A percentile compares a stretch with the other conserved stretches of the same genome.
Evolutionary conservation across 2,888 invertebrate species (phyloP).

Genomic region (Epirrita christyi): DNA sequence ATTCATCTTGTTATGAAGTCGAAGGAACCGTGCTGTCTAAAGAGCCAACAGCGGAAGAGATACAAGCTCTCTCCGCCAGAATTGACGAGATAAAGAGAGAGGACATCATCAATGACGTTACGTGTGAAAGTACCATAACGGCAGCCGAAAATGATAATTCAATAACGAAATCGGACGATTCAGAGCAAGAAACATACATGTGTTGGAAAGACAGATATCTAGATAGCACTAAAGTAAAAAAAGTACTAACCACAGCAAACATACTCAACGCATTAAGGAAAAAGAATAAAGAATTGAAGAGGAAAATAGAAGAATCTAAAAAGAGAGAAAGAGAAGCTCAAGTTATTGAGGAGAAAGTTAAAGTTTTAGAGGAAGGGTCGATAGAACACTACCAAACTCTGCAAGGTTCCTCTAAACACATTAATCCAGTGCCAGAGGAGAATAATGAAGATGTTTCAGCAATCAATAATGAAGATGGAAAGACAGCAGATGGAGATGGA

Average conservation of each 20-base stretch:
- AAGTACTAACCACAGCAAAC: slow-evolving; percentile 81
- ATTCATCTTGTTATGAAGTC: slow-evolving; percentile 68
- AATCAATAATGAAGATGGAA: slow-evolving; percentile 2
- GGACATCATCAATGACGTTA: slow-evolving; percentile 56
- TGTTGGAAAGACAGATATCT: slow-evolving; percentile 87
- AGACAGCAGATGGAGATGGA: neutral
- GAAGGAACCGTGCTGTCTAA: slow-evolving; percentile 70
- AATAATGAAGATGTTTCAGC: slow-evolving; percentile 28
- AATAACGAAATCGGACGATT: slow-evolving; percentile 11
- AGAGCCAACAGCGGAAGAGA: slow-evolving; percentile 75
- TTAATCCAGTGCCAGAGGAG: slow-evolving; percentile 58
- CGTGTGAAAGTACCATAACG: slow-evolving; percentile 35
- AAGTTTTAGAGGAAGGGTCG: slow-evolving; percentile 69
- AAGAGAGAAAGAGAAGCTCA: slow-evolving; percentile 29
- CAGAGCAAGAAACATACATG: slow-evolving; percentile 38
- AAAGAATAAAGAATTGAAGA: slow-evolving; percentile 80
- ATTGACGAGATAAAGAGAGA: slow-evolving; percentile 74
- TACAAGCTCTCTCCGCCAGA: slow-evolving; percentile 75
- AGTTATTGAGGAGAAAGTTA: slow-evolving; percentile 42
- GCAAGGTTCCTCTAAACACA: slow-evolving; percentile 66
- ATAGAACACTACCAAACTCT: slow-evolving; percentile 83
- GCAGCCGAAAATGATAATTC: slow-evolving; percentile 3
- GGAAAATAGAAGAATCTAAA: slow-evolving; percentile 63
- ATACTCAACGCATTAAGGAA: slow-evolving; percentile 86
- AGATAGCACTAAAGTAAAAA: slow-evolving; percentile 85